These are phyloP conservation scores for Phlogophora meticulosa DNA, from an alignment of 2,888 invertebrate genomes.

Conservation along the genomic window DNA sequence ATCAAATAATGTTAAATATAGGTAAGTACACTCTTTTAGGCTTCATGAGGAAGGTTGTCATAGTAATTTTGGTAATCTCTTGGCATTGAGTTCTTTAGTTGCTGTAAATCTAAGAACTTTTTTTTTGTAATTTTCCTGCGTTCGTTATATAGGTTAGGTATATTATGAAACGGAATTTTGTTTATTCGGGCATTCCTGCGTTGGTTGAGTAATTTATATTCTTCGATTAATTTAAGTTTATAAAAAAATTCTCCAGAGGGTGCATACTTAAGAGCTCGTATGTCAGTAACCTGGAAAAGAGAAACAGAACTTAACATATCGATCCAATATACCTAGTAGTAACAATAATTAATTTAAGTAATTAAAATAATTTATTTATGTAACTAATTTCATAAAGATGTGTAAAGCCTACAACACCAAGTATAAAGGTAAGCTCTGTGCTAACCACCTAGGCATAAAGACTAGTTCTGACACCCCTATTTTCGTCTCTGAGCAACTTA, in stretches of 20 bases:
- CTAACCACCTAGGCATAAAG: no score
- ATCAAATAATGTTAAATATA: background rate
- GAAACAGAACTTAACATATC: background rate
- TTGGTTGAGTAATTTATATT: slow-evolving; percentile 3
- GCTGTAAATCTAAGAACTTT: slow-evolving; percentile 20
- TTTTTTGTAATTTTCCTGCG: slow-evolving; percentile 10
- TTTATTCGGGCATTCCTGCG: background rate
- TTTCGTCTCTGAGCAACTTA: no score
- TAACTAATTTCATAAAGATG: no score
- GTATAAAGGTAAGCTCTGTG: no score
- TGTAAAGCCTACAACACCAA: no score
- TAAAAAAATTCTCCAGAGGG: background rate
- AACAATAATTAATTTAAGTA: no score
- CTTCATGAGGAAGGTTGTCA: slow-evolving; percentile 8
- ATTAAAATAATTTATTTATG: no score
- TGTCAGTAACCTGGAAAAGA: slow-evolving; percentile 1
- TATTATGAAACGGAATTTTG: slow-evolving; percentile 3
- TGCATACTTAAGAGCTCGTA: slow-evolving; percentile 2
- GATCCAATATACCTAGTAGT: no score
- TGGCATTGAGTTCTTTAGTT: slow-evolving; percentile 29
- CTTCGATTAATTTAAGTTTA: slow-evolving; percentile 1
- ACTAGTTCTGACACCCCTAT: no score
- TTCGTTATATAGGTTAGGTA: slow-evolving; percentile 7
- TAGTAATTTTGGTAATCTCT: slow-evolving; percentile 27
- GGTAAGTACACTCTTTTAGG: background rate